Evolutionary conservation across 2,797 vertebrate genomes (phyloP).

Genomic region (Sorex maritimensis): DNA sequence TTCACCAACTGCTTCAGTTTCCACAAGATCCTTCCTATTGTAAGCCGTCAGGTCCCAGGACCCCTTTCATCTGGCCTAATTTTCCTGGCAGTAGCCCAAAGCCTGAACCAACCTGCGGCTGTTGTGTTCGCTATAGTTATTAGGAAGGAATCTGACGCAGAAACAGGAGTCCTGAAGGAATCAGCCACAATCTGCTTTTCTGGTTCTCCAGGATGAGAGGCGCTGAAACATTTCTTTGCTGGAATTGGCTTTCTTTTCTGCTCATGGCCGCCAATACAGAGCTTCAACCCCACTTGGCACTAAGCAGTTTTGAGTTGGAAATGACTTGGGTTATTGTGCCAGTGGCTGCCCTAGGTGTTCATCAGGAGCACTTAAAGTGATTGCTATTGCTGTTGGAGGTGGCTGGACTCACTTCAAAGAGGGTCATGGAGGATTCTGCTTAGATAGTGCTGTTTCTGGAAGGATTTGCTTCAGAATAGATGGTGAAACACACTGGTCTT

Average conservation of each 20-base stretch:
- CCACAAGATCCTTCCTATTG: conserved; percentile 61
- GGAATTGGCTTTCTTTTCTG: conserved; percentile 45
- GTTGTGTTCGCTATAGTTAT: conserved; percentile 38
- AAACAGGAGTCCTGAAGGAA: conserved; percentile 64
- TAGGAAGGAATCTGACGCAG: conserved; percentile 52
- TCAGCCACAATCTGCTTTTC: conserved; percentile 9
- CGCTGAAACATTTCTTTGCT: conserved; percentile 40
- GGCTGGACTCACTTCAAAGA: conserved; percentile 62
- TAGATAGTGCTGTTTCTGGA: conserved; percentile 61
- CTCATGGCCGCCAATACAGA: conserved; percentile 52
- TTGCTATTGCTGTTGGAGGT: conserved; percentile 72
- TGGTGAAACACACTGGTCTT: conserved; percentile 30
- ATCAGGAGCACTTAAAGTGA: conserved; percentile 63
- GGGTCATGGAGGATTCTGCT: conserved; percentile 66
- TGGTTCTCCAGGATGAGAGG: conserved; percentile 68
- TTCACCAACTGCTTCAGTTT: conserved; percentile 73
- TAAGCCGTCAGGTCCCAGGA: conserved; percentile 49
- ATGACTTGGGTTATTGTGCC: conserved; percentile 18
- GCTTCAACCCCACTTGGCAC: conserved; percentile 62
- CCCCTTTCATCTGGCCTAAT: conserved; percentile 53
- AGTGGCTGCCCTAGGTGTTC: conserved; percentile 68
- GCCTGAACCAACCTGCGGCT: conserved; percentile 27
- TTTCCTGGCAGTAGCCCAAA: conserved; percentile 65
- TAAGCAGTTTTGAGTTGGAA: conserved; percentile 40
- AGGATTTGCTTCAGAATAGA: conserved; percentile 41